Evolutionary conservation across 1,140 invertebrate species (phyloP), one percentile per base, ranked within the genome.

Genomic region (Grapholita molesta): DNA sequence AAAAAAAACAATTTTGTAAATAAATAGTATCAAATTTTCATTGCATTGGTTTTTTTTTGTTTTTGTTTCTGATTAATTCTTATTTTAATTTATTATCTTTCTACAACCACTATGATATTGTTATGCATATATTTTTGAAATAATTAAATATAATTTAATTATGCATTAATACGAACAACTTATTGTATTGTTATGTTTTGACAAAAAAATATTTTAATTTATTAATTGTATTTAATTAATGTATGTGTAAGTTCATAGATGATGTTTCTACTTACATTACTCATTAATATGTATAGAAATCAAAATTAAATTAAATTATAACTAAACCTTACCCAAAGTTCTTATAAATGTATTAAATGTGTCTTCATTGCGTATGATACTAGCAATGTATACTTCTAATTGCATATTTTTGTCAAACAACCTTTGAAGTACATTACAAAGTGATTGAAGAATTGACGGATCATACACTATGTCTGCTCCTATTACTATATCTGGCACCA

Each of bases 391-490:
- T n/a, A 87, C 74, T 64, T 83, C 72, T 24, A 89, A 24, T 28
- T 77, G 5, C 23, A 71, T 77, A 78, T 91, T 91, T 72, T 66
- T 83, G 4, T 68, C 69, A 23, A 78, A 82, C 55, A 89, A 85
- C 28, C 33, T 71, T 68, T 77, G 15, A 1, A 91, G 57, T 18
- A 89, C 81, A 77, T 83, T 84, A 64, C 79, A 82, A 15, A 91
- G 70, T 48, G 86, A 77, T 64, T 80, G 11, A 53, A 91, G 72
- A 77, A 89, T 85, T 53, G 79, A 81, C 15, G 88, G 88, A 70
- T 91, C 89, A 82, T 88, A 90, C 8, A 90, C 80, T 69, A 91
- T 90, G 77, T 91, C 89, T 48, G 88, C 79, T 18, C 89, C 88
- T 70, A 91, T 86, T 28, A 91, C 70, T 33, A 89, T 76, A 72